Evolutionary conservation across 2,113 vertebrate genomes (phyloP).

Genomic region (zebrafish (Danio rerio)): GRCz12tu NC_133184.1:40015501-40016000

Average conservation of each 20-base stretch:
- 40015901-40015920: constrained; percentile 90
- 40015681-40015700: constrained; percentile 91
- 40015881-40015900: constrained; percentile 81
- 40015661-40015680: neutral
- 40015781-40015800: constrained; percentile 80
- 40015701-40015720: constrained; percentile 82
- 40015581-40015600: neutral
- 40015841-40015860: constrained; percentile 69
- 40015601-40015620: neutral
- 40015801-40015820: neutral
- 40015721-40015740: constrained; percentile 78
- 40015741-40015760: constrained; percentile 88
- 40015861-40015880: constrained; percentile 87
- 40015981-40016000: constrained; percentile 75
- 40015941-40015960: constrained; percentile 72
- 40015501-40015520: neutral
- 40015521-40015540: neutral
- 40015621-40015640: neutral
- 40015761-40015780: constrained; percentile 81
- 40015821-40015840: neutral
- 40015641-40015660: neutral
- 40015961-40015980: constrained; percentile 69
- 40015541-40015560: constrained; percentile 15
- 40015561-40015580: neutral
- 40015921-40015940: constrained; percentile 56